Conservation (phyloP, 2,888 invertebrate species). For the Ophion ventricosus region DNA sequence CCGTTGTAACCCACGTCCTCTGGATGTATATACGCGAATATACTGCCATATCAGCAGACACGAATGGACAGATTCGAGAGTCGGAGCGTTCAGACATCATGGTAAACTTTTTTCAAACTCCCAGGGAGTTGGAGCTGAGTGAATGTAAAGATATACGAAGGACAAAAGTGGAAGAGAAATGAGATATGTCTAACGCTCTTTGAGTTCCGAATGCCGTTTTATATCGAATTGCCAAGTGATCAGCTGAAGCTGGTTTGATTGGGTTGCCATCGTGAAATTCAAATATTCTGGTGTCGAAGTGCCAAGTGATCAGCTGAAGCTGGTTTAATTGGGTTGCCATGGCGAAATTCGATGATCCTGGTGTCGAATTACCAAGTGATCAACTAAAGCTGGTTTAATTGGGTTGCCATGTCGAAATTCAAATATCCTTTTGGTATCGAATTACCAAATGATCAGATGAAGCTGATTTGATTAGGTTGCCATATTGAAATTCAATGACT, state of each 20-base stretch:
- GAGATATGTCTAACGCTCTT: not conserved
- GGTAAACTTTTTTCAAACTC: constrained; percentile 24
- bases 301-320: no score
- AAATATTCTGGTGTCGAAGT: no score
- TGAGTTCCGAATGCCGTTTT: not conserved
- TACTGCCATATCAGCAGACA: not conserved
- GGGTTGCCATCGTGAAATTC: not conserved
- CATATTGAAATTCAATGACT: not conserved
- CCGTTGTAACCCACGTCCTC: constrained; percentile 9
- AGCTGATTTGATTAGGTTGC: not conserved
- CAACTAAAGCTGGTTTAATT: not conserved
- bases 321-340: not conserved
- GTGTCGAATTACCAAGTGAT: no score
- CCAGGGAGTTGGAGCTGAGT: not conserved
- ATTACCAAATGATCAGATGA: no score
- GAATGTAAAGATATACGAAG: not conserved
- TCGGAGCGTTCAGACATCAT: constrained; percentile 2
- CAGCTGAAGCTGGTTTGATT: not conserved
- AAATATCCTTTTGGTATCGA: not conserved
- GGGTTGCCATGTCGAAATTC: no score
- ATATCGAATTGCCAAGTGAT: no score
- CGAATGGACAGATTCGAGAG: not conserved
- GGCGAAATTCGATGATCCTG: no score
- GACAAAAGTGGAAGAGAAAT: not conserved
- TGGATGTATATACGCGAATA: not conserved